Percentiles rank a stretch among this genome's conserved stretches.
Conservation (phyloP, 2,113 vertebrate genomes). For the Anthoscopus minutus region DNA sequence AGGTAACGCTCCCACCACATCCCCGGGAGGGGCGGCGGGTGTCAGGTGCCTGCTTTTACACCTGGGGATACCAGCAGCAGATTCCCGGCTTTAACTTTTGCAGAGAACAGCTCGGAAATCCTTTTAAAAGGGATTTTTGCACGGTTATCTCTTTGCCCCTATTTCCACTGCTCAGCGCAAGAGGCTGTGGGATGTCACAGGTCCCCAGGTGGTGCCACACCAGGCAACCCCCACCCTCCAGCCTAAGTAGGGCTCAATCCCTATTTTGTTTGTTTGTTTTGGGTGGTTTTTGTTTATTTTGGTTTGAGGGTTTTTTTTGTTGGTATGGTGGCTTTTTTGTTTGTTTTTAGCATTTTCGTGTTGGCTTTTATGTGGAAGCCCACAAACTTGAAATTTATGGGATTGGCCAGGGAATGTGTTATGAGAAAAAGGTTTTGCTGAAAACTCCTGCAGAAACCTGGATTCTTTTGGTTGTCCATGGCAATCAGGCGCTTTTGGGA, state of each 20-base stretch:
- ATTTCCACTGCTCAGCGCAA: neutral
- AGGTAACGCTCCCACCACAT: constrained; percentile 59
- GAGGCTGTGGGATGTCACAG: neutral
- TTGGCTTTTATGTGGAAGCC: neutral
- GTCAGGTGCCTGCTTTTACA: neutral
- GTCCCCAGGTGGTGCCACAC: neutral
- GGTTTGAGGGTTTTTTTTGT: neutral
- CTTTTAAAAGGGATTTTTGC: neutral
- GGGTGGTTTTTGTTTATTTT: neutral
- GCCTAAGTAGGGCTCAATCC: rapidly evolving
- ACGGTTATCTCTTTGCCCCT: neutral
- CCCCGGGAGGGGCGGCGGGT: rapidly evolving
- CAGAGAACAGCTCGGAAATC: neutral
- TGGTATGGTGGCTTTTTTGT: neutral
- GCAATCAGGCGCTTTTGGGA: neutral
- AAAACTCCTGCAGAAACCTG: neutral
- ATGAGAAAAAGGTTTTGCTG: neutral
- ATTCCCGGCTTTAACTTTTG: neutral
- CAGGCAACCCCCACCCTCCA: neutral
- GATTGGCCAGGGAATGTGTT: rapidly evolving
- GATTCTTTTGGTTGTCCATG: rapidly evolving
- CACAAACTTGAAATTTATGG: neutral
- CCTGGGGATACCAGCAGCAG: rapidly evolving
- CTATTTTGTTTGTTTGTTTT: neutral
- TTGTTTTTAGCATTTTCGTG: neutral